phyloP scores from a whole-genome alignment of 2,113 vertebrate species.

The Mus spicilegus region DNA sequence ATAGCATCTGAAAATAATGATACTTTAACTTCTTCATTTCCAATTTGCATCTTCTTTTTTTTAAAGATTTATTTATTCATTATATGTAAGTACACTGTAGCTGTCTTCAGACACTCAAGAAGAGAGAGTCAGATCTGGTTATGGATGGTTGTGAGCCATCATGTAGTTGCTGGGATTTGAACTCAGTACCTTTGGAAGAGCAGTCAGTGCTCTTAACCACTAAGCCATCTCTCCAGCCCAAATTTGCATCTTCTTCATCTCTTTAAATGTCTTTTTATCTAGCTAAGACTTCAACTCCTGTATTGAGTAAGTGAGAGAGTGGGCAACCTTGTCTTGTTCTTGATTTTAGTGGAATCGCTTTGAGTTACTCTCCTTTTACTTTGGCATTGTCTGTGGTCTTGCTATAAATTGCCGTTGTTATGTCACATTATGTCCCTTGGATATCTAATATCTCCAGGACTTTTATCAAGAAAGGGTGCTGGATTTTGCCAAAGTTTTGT shows the following conservation, averaged over 20 bases:
- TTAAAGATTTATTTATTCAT: too few species aligned
- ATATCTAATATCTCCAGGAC: not conserved
- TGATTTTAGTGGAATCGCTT: not conserved
- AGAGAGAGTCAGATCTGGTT: too few species aligned
- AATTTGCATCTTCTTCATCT: not conserved
- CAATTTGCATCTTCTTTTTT: not conserved
- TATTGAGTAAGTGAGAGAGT: not conserved
- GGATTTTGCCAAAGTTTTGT: not conserved
- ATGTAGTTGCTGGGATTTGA: too few species aligned
- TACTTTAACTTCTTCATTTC: not conserved
- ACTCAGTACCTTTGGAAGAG: too few species aligned
- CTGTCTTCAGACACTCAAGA: too few species aligned
- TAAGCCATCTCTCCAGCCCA: too few species aligned
- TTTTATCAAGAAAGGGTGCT: not conserved
- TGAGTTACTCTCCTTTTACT: not conserved
- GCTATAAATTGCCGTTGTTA: not conserved
- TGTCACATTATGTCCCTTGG: not conserved
- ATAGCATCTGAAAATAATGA: not conserved
- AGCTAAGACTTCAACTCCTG: not conserved
- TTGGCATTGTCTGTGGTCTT: not conserved
- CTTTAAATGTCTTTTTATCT: not conserved
- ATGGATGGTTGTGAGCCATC: too few species aligned
- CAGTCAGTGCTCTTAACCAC: too few species aligned
- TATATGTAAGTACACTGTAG: too few species aligned
- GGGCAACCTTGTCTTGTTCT: not conserved